Evolutionary conservation across 2,113 vertebrate genomes (phyloP), one percentile per base, ranked within the genome.

Genomic region (Pteronura brasiliensis): DNA sequence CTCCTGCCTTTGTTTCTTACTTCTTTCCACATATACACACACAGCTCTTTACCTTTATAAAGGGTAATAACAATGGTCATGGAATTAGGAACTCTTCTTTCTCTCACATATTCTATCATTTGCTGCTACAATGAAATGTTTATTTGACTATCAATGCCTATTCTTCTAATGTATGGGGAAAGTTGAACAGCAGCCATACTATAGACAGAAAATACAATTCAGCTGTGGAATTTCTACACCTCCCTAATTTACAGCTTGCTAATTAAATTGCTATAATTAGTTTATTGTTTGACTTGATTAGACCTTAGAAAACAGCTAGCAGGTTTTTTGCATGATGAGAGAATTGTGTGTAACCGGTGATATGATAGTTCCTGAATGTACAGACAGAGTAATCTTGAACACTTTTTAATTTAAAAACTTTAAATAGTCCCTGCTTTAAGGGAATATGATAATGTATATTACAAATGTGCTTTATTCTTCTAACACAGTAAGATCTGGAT

Each of bases 381-480:
- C 85, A 96, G 85, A 92, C 89, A 96, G 97, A 97, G 87, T 97
- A 97, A 97, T 69, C 93, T 91, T 98, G 76, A 92, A 97, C 29
- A 74, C 93, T 82, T 97, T 92, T 95, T 90, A 88, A 88, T 90
- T 96, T 90, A 85, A 93, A 90, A 87, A 44, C 61, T 96, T 88
- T 94, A 90, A 96, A 92, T 90, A 96, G 86, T 93, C 89, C 80
- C 86, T 97, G 77, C 83, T 96, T 15, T 17, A 91, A 97, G 71
- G 96, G 96, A 96, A 39, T 94, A 79, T 57, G 52, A 91, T 95
- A 94, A 94, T 96, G 90, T 96, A 97, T 97, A 97, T 93, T 97
- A 82, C 74, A 98, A 97, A 98, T 97, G 95, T 97, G 96, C 85
- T 96, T 96, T 98, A 97, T 98, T 97, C 96, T 96, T 98, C 55